phyloP scores from a whole-genome alignment of 2,888 invertebrate genomes.

The Drosophila longiperda region DNA sequence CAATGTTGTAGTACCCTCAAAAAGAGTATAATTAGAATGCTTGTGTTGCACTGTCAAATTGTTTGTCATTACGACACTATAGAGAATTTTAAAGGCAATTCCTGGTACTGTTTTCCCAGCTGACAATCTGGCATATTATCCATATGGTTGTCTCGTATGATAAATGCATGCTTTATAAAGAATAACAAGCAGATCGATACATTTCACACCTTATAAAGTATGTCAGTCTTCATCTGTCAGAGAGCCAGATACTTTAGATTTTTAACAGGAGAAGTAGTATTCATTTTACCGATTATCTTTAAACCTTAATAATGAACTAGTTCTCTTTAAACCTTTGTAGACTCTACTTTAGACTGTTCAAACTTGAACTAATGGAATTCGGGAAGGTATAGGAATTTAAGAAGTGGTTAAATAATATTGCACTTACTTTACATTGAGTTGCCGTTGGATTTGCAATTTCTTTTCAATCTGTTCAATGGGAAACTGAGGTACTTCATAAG shows the following conservation, averaged over 20 bases:
- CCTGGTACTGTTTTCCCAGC: neutral
- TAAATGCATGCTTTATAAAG: neutral
- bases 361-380: neutral
- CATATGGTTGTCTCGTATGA: neutral
- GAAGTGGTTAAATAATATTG: neutral
- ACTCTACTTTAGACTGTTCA: neutral
- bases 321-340: neutral
- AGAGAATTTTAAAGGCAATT: neutral
- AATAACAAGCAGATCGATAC: neutral
- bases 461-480: conserved; percentile 99
- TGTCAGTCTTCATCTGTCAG: neutral
- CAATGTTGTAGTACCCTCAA: neutral
- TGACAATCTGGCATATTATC: neutral
- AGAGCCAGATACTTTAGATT: no score
- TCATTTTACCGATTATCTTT: no score
- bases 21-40: neutral
- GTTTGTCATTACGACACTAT: neutral
- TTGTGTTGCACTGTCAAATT: neutral
- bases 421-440: conserved; percentile 94
- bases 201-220: neutral
- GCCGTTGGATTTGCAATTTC: conserved; percentile 94
- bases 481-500: conserved; percentile 98
- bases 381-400: neutral
- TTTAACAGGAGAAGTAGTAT: neutral
- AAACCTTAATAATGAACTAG: neutral